Conservation (phyloP, 1,140 invertebrate species). For the Caerostris darwini region DNA sequence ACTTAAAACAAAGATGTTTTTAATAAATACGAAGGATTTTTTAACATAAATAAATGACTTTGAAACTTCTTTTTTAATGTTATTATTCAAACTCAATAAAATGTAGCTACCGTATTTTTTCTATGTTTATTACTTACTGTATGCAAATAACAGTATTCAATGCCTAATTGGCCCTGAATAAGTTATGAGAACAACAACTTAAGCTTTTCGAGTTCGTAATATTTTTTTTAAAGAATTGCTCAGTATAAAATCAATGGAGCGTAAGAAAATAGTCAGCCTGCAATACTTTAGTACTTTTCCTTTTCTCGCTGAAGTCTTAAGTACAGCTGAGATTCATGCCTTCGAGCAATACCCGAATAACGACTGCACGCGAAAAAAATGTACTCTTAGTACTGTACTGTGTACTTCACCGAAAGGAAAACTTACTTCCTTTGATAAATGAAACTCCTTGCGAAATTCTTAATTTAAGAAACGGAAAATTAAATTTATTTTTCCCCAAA, state of each 20-base stretch:
- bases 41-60: no score
- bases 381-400: background rate
- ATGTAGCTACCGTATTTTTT: no score
- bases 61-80: no score
- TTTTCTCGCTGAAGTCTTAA: background rate
- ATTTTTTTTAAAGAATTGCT: background rate
- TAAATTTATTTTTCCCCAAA: slow-evolving; percentile 13
- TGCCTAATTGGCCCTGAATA: background rate
- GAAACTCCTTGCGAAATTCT: slow-evolving; percentile 16
- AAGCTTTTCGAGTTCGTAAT: background rate
- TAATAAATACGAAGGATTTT: no score
- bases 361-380: slow-evolving; percentile 13
- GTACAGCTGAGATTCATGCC: background rate
- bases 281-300: background rate
- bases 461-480: slow-evolving; percentile 12
- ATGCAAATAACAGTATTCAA: background rate
- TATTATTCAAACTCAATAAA: no score
- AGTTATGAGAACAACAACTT: background rate
- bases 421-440: slow-evolving; percentile 39
- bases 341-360: background rate
- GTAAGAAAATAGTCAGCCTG: background rate
- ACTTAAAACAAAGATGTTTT: no score
- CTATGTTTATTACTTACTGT: no score
- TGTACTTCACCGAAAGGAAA: slow-evolving; percentile 6
- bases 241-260: background rate